Conservation (phyloP, 2,888 invertebrate species). For the Caenorhabditis sp. region DNA sequence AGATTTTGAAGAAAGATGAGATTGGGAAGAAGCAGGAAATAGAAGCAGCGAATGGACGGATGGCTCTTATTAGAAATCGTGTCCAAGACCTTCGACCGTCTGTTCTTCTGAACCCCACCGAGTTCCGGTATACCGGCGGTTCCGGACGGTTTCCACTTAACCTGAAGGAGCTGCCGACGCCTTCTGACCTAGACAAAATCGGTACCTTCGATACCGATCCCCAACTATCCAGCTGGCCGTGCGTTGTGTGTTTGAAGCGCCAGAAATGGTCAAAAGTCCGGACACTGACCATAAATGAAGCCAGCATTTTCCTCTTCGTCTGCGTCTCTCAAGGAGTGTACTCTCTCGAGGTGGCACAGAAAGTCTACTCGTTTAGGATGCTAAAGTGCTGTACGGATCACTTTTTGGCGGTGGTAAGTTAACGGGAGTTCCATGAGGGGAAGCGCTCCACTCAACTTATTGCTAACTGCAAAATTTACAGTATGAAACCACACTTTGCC, state of each 20-base stretch:
- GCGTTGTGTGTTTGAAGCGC: constrained; percentile 19
- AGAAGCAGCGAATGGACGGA: background rate
- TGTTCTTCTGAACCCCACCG: background rate
- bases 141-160: background rate
- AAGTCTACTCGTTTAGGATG: background rate
- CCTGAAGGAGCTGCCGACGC: background rate
- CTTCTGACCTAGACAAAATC: background rate
- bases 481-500: background rate
- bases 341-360: constrained; percentile 22
- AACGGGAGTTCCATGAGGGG: background rate
- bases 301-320: background rate
- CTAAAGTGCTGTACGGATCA: constrained; percentile 19
- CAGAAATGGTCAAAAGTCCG: background rate
- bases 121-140: background rate
- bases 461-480: background rate
- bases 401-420: constrained; percentile 16
- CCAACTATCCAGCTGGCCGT: background rate
- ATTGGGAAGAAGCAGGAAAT: background rate
- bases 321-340: constrained; percentile 9
- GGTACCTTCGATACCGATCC: background rate
- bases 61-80: no score
- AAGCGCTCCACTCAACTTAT: background rate
- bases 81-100: no score
- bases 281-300: constrained; percentile 9
- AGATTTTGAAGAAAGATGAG: background rate